phyloP scores from a whole-genome alignment of 2,113 vertebrate genomes.

The Erinaceus europaeus region DNA sequence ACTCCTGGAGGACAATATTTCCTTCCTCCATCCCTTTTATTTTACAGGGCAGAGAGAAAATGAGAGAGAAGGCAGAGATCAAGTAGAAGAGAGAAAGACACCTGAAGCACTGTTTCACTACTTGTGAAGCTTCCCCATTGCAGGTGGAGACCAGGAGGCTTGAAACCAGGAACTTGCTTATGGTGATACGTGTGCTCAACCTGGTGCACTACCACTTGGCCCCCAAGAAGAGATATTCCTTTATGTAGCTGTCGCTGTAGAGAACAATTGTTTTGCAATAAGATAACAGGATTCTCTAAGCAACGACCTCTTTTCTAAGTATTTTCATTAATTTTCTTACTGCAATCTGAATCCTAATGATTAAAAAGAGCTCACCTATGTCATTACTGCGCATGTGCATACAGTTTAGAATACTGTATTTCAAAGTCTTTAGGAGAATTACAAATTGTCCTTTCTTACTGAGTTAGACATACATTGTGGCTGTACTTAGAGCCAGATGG shows the following conservation, averaged over 20 bases:
- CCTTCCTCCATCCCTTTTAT: no score
- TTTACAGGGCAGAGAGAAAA: no score
- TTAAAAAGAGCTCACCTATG: background rate
- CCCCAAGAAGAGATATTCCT: background rate
- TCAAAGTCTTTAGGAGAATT: background rate
- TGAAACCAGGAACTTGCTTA: no score
- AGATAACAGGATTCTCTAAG: background rate
- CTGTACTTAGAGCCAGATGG: accelerated
- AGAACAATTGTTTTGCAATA: background rate
- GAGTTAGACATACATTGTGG: background rate
- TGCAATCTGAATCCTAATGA: background rate
- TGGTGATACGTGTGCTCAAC: no score
- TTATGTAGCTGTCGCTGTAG: background rate
- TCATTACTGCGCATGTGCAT: background rate
- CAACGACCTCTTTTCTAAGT: background rate
- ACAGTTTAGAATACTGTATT: background rate
- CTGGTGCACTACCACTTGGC: no score
- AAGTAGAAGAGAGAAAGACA: no score
- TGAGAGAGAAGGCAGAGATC: no score
- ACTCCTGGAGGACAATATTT: no score
- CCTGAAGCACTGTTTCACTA: no score
- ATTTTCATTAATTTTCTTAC: background rate
- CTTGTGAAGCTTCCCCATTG: no score
- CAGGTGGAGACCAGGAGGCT: no score
- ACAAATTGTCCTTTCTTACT: background rate